Base-by-base conservation (phyloP, 2,888 invertebrate genomes). In the Pocota personata region DNA sequence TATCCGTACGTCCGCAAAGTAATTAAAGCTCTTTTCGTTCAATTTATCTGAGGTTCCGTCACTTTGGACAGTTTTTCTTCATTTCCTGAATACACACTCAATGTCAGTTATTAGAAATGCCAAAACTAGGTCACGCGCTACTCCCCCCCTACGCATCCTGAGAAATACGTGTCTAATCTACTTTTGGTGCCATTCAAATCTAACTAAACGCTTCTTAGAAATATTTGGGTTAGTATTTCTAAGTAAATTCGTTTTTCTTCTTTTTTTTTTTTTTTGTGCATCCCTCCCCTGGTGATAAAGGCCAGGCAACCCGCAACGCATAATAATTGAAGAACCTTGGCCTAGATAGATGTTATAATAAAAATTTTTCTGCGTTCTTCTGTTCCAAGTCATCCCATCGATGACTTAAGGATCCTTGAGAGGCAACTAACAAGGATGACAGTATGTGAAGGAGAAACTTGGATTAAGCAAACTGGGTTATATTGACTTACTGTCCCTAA, bases 321-420 rank as follows among this genome's bases (percentile, higher is more conserved):
- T 21, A 50, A 30, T 62, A 58, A 75, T 64, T 69, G 64, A 66
- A 66, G 8, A 84, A 76, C 84, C 80, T 84, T 84, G 84, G 75
- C 79, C 84, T 84, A 71, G 71, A 80, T 75, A 32, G 57, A 48
- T 19, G n/a, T 0, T 50, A 40, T 60, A 62, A 55, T 58, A 21
- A 3, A 32, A 48, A 58, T 37, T 32, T 35, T 46, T 73, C 8
- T 27, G 14, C 46, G 24, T 19, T 50, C n/a, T n/a, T 58, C 62
- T 73, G 30, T 52, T 67, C 48, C 50, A 30, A 60, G 52, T 52
- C 30, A 32, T 77, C 50, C 30, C 79, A 69, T 62, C 55, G 73
- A 73, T 83, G 73, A 60, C 52, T 55, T 35, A 50, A 46, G 66
- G 52, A 60, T 73, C 60, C 60, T 73, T 78, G 62, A 78, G 16